A percentile compares a stretch with the other conserved stretches of the same genome.
phyloP scores from a whole-genome alignment of 2,113 vertebrate genomes.

The Phaethornis superciliosus region DNA sequence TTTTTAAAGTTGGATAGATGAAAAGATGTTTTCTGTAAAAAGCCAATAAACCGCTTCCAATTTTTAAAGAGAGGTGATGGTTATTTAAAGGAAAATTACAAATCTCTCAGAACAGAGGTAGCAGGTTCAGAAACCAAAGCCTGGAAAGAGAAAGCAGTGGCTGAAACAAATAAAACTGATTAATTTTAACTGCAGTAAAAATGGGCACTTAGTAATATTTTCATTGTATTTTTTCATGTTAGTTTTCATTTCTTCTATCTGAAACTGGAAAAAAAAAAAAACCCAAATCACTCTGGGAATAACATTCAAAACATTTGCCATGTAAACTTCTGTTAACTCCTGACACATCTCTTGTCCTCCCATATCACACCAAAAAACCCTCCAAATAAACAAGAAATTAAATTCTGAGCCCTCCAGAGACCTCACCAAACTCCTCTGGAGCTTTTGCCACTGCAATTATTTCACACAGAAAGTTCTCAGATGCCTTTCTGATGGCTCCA shows the following conservation, averaged over 20 bases:
- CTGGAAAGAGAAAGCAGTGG: background rate
- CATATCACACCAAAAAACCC: constrained; percentile 1
- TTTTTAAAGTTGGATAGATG: background rate
- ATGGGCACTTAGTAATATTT: background rate
- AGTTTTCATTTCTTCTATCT: background rate
- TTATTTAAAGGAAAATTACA: background rate
- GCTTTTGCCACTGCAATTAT: background rate
- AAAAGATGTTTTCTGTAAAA: background rate
- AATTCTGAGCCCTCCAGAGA: constrained; percentile 14
- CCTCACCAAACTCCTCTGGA: background rate
- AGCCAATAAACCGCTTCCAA: background rate
- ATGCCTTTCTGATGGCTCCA: constrained; percentile 50
- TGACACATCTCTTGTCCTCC: constrained; percentile 40
- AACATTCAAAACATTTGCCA: constrained; percentile 21
- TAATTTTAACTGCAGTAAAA: background rate
- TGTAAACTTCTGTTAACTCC: constrained; percentile 27
- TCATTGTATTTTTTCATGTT: constrained; percentile 7
- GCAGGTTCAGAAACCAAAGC: background rate
- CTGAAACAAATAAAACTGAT: too few relatives aligned
- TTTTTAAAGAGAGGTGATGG: background rate
- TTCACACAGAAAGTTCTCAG: constrained; percentile 22
- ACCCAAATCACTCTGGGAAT: background rate
- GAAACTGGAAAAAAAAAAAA: background rate
- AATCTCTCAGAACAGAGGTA: background rate
- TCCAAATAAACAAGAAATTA: constrained; percentile 51